phyloP scores from a whole-genome alignment of 2,888 invertebrate genomes.

The Yponomeuta malinellus region DNA sequence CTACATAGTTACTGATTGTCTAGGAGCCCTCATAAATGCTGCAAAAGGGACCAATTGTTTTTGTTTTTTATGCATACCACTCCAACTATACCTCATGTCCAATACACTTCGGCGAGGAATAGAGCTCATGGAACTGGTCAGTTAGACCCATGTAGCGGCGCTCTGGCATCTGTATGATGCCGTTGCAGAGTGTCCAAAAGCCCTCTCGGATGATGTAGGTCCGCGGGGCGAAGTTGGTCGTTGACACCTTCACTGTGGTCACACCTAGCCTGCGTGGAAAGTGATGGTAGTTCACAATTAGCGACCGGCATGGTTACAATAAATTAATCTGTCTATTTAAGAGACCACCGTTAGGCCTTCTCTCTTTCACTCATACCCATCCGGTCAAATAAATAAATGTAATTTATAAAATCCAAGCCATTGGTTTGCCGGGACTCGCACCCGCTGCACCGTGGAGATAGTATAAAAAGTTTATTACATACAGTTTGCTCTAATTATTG shows the following conservation, averaged over 20 bases:
- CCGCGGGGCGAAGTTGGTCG: conserved; percentile 35
- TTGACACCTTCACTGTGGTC: conserved; percentile 45
- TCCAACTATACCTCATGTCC: conserved; percentile 50
- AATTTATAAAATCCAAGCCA: too few species aligned
- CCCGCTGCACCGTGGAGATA: too few species aligned
- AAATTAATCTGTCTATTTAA: too few species aligned
- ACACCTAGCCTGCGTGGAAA: conserved; percentile 42
- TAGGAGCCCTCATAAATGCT: conserved; percentile 53
- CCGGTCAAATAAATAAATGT: not conserved
- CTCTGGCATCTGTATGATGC: conserved; percentile 43
- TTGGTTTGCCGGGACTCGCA: too few species aligned
- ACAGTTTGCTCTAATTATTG: too few species aligned
- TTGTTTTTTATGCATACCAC: too few species aligned
- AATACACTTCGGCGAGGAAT: conserved; percentile 46
- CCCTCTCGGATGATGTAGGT: conserved; percentile 55
- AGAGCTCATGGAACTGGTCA: conserved; percentile 26
- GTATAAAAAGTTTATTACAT: too few species aligned
- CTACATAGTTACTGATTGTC: conserved; percentile 51
- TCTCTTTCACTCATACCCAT: too few species aligned
- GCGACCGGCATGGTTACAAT: too few species aligned
- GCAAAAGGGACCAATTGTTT: not conserved
- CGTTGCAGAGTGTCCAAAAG: conserved; percentile 52
- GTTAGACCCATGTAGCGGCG: conserved; percentile 8
- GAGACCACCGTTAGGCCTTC: too few species aligned
- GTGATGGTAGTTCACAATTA: not conserved